Conservation (phyloP, 2,113 vertebrate genomes). For the Perca schrenkii region DNA sequence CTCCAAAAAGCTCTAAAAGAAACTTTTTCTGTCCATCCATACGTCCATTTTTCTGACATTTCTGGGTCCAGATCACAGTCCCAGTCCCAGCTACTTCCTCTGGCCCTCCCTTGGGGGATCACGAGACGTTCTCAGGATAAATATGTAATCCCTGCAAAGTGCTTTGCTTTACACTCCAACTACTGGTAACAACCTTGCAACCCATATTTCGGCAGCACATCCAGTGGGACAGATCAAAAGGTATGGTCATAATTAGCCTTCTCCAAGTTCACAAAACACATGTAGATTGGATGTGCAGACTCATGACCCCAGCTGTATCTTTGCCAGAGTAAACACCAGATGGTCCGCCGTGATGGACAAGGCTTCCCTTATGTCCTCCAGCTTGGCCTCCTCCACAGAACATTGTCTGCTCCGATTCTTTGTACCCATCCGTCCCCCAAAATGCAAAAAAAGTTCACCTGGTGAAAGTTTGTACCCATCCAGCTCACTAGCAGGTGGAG, state of each 20-base stretch:
- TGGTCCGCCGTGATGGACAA: neutral
- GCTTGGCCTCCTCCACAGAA: neutral
- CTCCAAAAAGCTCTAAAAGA: neutral
- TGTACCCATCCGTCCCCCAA: neutral
- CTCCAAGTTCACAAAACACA: neutral
- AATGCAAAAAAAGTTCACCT: neutral
- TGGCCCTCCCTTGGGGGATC: neutral
- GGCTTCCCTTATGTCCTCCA: neutral
- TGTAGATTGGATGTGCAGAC: neutral
- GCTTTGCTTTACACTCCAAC: neutral
- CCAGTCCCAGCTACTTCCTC: neutral
- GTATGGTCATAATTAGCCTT: neutral
- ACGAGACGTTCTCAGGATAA: no score
- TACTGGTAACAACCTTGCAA: neutral
- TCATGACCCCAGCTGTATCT: neutral
- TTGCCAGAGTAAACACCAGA: neutral
- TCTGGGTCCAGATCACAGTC: neutral
- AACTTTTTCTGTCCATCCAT: neutral
- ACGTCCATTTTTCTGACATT: neutral
- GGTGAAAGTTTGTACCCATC: neutral
- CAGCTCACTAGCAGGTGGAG: slow-evolving; percentile 13
- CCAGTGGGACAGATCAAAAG: neutral
- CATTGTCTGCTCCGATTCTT: neutral
- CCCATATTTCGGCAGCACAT: neutral
- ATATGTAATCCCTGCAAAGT: neutral